These are phyloP conservation scores for Mesocentrotus franciscanus DNA, from an alignment of 53 echinoderm and acorn worm species.

Conservation along the genomic window DNA sequence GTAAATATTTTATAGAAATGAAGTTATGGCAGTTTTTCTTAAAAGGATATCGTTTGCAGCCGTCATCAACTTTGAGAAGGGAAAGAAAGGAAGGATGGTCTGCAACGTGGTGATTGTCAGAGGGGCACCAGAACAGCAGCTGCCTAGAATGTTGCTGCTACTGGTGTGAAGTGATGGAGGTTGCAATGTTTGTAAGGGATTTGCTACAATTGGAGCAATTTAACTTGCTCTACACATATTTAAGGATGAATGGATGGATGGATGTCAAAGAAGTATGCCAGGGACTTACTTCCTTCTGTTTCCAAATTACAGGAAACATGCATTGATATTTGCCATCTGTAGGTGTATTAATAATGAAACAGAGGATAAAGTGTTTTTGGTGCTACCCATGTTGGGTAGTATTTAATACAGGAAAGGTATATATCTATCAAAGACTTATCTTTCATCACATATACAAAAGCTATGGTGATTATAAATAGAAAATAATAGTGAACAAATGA, in stretches of 20 bases:
- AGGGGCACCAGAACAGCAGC: background rate
- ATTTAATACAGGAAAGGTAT: background rate
- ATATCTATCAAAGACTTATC: conserved; percentile 52
- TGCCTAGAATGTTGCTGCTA: background rate
- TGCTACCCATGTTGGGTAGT: conserved; percentile 4
- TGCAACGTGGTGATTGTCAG: conserved; percentile 1
- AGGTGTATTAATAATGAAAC: background rate
- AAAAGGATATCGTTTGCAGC: background rate
- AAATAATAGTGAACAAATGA: background rate
- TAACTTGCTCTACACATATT: background rate
- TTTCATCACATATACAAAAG: conserved; percentile 41
- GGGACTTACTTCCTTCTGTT: background rate
- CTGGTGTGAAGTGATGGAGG: background rate
- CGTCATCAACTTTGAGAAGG: background rate
- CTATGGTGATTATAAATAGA: conserved; percentile 49
- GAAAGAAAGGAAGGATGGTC: background rate
- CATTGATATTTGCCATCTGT: background rate
- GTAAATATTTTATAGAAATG: background rate
- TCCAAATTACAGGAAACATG: background rate
- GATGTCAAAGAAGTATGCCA: background rate
- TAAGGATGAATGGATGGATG: background rate
- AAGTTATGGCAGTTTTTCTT: conserved; percentile 19
- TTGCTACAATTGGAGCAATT: background rate
- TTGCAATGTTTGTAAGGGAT: background rate
- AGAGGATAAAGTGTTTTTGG: background rate